These are phyloP conservation scores for Bombyx huttoni DNA, from an alignment of 2,888 invertebrate species.

Conservation along the genomic window DNA sequence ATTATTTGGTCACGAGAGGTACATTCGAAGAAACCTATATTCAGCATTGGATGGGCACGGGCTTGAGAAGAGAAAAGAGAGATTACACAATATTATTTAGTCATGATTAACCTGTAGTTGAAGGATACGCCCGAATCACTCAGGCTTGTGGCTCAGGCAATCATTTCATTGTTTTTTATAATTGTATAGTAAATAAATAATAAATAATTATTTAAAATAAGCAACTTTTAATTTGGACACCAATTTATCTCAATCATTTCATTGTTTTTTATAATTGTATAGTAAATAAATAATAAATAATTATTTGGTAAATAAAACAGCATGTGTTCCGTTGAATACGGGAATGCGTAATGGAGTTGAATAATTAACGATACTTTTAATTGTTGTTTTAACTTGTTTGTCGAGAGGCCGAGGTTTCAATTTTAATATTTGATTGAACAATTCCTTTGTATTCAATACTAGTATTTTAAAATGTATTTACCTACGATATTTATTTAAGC, in stretches of 20 bases:
- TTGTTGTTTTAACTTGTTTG: neutral
- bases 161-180: neutral
- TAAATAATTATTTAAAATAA: neutral
- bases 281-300: neutral
- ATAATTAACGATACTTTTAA: neutral
- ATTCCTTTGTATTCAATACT: neutral
- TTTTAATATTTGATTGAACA: neutral
- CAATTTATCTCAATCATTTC: neutral
- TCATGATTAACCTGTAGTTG: too few relatives aligned
- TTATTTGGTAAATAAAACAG: neutral
- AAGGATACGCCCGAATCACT: too few relatives aligned
- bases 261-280: too few relatives aligned
- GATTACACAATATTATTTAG: too few relatives aligned
- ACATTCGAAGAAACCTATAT: too few relatives aligned
- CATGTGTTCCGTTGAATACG: neutral
- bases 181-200: neutral
- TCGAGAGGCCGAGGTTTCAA: neutral
- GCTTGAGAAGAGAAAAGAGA: too few relatives aligned
- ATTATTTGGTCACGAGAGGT: too few relatives aligned
- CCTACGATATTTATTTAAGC: neutral
- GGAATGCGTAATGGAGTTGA: neutral
- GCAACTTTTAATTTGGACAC: neutral
- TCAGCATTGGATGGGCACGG: too few relatives aligned
- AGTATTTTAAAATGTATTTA: neutral
- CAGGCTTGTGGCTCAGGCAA: neutral